A percentile compares a stretch with the other conserved stretches of the same genome.
Evolutionary conservation across 1,140 invertebrate species (phyloP).

Genomic region (Drosophila teissieri): DNA sequence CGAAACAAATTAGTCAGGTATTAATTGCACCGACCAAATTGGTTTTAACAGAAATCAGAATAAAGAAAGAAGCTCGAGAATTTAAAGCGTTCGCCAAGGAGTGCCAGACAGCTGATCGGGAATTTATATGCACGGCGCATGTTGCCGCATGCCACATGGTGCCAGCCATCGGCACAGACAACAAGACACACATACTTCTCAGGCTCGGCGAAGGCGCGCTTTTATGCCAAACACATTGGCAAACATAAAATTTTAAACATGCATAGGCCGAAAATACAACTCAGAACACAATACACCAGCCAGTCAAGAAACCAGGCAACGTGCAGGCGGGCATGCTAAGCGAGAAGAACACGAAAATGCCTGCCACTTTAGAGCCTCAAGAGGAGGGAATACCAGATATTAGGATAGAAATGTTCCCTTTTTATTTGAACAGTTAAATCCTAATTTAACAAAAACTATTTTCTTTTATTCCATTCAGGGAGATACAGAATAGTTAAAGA

Average conservation of each 20-base stretch:
- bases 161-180: constrained; percentile 69
- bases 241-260: constrained; percentile 82
- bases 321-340: constrained; percentile 33
- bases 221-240: constrained; percentile 79
- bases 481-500: too few species aligned
- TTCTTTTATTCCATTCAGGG: too few species aligned
- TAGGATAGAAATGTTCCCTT: neutral
- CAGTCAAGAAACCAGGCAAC: constrained; percentile 23
- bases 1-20: constrained; percentile 46
- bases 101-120: constrained; percentile 40
- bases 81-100: constrained; percentile 14
- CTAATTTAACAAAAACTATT: too few species aligned
- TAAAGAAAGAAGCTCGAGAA: constrained; percentile 1
- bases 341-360: constrained; percentile 3
- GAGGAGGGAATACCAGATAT: neutral
- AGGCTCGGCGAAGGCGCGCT: constrained; percentile 35
- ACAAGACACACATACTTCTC: constrained; percentile 21
- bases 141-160: constrained; percentile 74
- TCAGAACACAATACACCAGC: constrained; percentile 69
- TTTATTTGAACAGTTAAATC: too few species aligned
- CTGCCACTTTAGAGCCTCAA: too few species aligned
- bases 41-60: constrained; percentile 21
- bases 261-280: constrained; percentile 81
- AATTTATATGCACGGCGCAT: constrained; percentile 79
- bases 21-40: constrained; percentile 41